phyloP scores from a whole-genome alignment of 2,797 vertebrate genomes.

The Cynodonichthys magdalenae region DNA sequence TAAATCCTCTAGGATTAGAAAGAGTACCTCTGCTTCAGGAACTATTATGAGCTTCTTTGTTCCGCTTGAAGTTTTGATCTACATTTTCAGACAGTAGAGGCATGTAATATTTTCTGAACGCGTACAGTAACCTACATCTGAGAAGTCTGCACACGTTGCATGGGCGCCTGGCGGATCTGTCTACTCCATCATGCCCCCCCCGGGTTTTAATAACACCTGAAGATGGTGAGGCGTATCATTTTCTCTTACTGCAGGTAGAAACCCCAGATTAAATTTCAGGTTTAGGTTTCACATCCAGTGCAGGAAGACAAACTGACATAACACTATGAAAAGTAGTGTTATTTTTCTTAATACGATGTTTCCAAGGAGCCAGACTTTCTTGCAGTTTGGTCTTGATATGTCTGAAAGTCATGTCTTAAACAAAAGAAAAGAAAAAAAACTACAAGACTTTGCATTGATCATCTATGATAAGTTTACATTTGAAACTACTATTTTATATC shows the following conservation, averaged over 20 bases:
- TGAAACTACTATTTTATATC: no score
- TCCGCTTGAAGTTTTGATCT: slow-evolving; percentile 70
- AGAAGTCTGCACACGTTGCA: slow-evolving; percentile 39
- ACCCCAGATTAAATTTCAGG: slow-evolving; percentile 13
- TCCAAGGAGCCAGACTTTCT: neutral
- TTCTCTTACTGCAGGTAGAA: slow-evolving; percentile 20
- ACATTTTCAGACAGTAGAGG: slow-evolving; percentile 56
- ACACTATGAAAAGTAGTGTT: neutral
- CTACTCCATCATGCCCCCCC: slow-evolving; percentile 17
- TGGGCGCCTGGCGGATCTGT: slow-evolving; percentile 38
- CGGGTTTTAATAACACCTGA: slow-evolving; percentile 34
- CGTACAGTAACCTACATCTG: slow-evolving; percentile 66
- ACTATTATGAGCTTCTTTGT: slow-evolving; percentile 56
- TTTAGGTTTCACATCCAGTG: slow-evolving; percentile 5
- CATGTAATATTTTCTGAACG: slow-evolving; percentile 66
- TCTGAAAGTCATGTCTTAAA: neutral
- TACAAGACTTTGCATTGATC: neutral
- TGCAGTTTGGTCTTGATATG: neutral
- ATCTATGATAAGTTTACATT: no score
- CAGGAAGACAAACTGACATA: neutral
- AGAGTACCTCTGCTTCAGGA: slow-evolving; percentile 52
- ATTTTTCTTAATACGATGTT: neutral
- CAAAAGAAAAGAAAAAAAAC: neutral
- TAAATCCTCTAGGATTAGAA: slow-evolving; percentile 49
- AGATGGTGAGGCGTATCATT: slow-evolving; percentile 16